These are phyloP conservation scores for Mobula hypostoma DNA, from an alignment of 2,113 vertebrate genomes.

Conservation along the genomic window DNA sequence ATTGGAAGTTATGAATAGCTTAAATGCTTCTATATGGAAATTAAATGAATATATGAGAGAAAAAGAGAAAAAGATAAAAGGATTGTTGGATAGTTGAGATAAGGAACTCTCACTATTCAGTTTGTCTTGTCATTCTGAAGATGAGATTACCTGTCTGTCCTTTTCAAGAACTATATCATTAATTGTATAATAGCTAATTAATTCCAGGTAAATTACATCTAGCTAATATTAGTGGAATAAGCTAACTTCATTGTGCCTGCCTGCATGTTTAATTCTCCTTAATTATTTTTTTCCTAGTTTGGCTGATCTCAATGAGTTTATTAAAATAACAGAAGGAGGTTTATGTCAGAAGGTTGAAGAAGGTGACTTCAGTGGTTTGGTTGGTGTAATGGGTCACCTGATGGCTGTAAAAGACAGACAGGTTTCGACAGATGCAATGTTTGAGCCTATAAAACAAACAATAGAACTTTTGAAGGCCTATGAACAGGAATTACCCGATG, in stretches of 20 bases:
- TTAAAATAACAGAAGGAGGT: constrained; percentile 55
- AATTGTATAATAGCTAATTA: no score
- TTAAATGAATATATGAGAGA: no score
- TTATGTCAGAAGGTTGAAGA: constrained; percentile 68
- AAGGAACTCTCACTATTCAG: no score
- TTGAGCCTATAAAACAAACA: constrained; percentile 82
- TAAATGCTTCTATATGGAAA: no score
- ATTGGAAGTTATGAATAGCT: no score
- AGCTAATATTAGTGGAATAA: neutral
- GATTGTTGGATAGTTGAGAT: no score
- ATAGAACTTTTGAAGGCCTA: constrained; percentile 76
- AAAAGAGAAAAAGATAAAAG: no score
- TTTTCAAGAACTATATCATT: no score
- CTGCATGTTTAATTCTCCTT: neutral
- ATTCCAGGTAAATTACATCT: neutral
- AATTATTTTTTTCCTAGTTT: constrained; percentile 57
- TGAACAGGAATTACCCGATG: constrained; percentile 73
- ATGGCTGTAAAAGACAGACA: constrained; percentile 78
- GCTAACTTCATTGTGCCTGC: neutral
- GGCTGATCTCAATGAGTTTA: constrained; percentile 73
- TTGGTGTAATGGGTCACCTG: constrained; percentile 79
- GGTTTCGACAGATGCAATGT: constrained; percentile 71
- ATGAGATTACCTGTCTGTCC: no score
- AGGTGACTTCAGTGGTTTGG: constrained; percentile 69
- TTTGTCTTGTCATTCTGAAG: no score